A percentile compares a stretch with the other conserved stretches of the same genome.
Evolutionary conservation across 2,888 invertebrate genomes (phyloP).

Genomic region (Napeogenes sylphis): DNA sequence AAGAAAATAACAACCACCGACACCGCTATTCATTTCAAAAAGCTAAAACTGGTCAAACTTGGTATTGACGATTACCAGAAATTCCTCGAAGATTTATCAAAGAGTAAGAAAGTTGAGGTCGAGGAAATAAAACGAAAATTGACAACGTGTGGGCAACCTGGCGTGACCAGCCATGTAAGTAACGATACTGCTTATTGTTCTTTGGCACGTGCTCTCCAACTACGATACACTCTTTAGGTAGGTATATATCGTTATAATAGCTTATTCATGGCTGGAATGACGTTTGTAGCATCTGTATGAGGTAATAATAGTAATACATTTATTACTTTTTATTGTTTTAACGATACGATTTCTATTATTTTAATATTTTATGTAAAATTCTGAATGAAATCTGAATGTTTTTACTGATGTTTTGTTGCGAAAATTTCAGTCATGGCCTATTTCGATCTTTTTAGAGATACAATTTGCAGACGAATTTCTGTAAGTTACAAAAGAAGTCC

Average conservation of each 20-base stretch:
- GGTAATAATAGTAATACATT: too few species aligned
- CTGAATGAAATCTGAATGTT: too few species aligned
- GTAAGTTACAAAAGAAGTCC: too few species aligned
- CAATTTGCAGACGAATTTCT: too few species aligned
- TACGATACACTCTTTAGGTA: not conserved
- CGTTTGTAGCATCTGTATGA: too few species aligned
- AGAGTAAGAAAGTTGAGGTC: conserved; percentile 88
- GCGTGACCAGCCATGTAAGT: conserved; percentile 70
- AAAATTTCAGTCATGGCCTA: too few species aligned
- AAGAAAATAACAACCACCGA: conserved; percentile 93
- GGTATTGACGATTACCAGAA: conserved; percentile 87
- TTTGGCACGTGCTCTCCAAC: not conserved
- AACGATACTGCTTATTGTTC: not conserved
- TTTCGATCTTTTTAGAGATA: too few species aligned
- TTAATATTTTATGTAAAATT: too few species aligned
- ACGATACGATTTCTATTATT: too few species aligned
- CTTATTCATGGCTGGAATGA: not conserved
- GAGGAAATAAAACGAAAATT: conserved; percentile 89
- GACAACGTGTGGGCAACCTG: conserved; percentile 88
- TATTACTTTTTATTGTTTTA: too few species aligned
- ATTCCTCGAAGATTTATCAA: conserved; percentile 90
- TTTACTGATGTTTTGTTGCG: too few species aligned
- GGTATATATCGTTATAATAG: not conserved
- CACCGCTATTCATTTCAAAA: conserved; percentile 93
- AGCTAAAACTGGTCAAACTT: conserved; percentile 89